Base-by-base conservation (phyloP, 2,113 vertebrate species). In the Seriola aureovittata region DNA sequence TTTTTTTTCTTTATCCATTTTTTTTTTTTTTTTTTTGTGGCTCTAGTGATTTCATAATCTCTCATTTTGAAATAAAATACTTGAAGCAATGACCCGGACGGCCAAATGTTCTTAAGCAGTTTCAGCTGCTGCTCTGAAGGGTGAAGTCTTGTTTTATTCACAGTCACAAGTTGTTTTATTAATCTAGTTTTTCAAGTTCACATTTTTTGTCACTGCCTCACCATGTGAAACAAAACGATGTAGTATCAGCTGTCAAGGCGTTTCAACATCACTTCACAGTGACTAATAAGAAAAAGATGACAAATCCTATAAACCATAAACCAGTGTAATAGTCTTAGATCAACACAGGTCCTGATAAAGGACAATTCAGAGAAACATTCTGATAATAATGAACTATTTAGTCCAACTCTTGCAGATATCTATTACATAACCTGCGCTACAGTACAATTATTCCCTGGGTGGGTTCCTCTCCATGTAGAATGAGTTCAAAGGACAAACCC, bases 401-500 rank as follows among this genome's bases (percentile, higher is more conserved):
- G 9, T 60, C 34, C 17, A 19, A 38, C 59, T 75, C 34, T 57
- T 40, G 46, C 42, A 75, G 23, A 79, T 71, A 81, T 80, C n/a
- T 62, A 12, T 68, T 21, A 46, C 34, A 87, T 48, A 78, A 66
- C 46, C 16, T 17, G 2, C 8, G 63, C 17, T 62, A 57, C 50
- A 72, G 60, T 3, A 34, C n/a, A 52, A 66, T 60, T 66, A 73
- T 71, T 67, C 46, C 38, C 34, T 54, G 70, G 71, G 58, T 71
- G 50, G 34, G 64, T 85, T 71, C 75, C 63, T 66, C 17, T 62
- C 19, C 63, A 46, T 59, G 48, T 68, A 50, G 73, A 76, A 68
- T 66, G 44, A 21, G 88, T 79, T 88, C 84, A 89, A 87, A 90
- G 86, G 80, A 82, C 89, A 85, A 89, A 89, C 58, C 52, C 80